Conservation (phyloP, 1,140 invertebrate species). For the Stegodyphus dumicola region DNA sequence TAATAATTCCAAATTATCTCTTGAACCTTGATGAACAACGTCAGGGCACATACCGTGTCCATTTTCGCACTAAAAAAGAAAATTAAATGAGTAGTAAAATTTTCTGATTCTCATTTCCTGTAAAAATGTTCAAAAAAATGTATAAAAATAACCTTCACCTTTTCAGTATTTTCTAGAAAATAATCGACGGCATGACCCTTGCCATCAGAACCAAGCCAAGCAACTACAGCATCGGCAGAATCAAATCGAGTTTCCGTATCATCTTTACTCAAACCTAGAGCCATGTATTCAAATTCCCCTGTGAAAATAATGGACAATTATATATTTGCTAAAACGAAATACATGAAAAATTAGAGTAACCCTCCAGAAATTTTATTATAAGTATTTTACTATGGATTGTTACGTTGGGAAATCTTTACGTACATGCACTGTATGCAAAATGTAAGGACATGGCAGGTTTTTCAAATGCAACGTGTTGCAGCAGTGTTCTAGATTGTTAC, state of each 20-base stretch:
- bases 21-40: slow-evolving; percentile 74
- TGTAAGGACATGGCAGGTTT: too few species aligned
- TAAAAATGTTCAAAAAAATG: background rate
- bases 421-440: too few species aligned
- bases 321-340: too few species aligned
- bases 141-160: slow-evolving; percentile 10
- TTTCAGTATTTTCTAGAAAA: slow-evolving; percentile 61
- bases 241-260: slow-evolving; percentile 61
- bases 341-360: too few species aligned
- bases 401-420: too few species aligned
- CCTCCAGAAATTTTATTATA: too few species aligned
- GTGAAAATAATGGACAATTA: background rate
- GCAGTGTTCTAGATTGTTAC: too few species aligned
- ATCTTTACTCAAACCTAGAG: slow-evolving; percentile 78
- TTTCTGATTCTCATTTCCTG: background rate
- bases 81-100: background rate
- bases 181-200: slow-evolving; percentile 63
- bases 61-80: slow-evolving; percentile 76
- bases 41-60: slow-evolving; percentile 87
- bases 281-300: slow-evolving; percentile 84
- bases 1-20: slow-evolving; percentile 81
- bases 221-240: slow-evolving; percentile 60
- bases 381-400: too few species aligned
- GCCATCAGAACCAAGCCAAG: slow-evolving; percentile 57
- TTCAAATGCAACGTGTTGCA: too few species aligned